These are phyloP conservation scores for Cryptomyrus ogoouensis DNA, from an alignment of 2,113 vertebrate genomes.

Conservation along the genomic window DNA sequence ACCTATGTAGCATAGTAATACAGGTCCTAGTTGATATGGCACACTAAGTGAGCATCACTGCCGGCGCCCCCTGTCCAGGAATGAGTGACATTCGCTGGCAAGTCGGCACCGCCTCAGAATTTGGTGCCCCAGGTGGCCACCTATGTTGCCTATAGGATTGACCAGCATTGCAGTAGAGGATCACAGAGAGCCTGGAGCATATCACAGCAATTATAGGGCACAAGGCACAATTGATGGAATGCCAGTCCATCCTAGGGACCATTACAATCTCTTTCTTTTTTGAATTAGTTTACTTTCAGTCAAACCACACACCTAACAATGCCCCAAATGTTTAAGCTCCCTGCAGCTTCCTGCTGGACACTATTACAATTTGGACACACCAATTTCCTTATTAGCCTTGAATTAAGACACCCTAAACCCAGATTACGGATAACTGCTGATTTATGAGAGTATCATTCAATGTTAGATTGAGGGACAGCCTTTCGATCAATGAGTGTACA, in stretches of 20 bases:
- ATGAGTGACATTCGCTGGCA: background rate
- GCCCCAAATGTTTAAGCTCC: constrained; percentile 15
- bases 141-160: background rate
- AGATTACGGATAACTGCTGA: background rate
- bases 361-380: background rate
- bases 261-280: background rate
- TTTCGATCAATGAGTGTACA: background rate
- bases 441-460: background rate
- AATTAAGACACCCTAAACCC: background rate
- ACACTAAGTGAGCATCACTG: background rate
- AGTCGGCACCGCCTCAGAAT: background rate
- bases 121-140: background rate
- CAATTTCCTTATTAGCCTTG: background rate
- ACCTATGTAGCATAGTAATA: background rate
- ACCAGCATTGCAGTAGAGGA: background rate
- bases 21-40: background rate
- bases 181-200: background rate
- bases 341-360: constrained; percentile 26
- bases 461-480: background rate
- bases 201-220: background rate
- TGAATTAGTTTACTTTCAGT: background rate
- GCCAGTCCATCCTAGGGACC: background rate
- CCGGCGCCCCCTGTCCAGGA: background rate
- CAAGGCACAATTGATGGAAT: background rate
- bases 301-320: background rate